Evolutionary conservation across 2,113 vertebrate species (phyloP), one percentile per base, ranked within the genome.

Genomic region (Melanostigma gelatinosum): DNA sequence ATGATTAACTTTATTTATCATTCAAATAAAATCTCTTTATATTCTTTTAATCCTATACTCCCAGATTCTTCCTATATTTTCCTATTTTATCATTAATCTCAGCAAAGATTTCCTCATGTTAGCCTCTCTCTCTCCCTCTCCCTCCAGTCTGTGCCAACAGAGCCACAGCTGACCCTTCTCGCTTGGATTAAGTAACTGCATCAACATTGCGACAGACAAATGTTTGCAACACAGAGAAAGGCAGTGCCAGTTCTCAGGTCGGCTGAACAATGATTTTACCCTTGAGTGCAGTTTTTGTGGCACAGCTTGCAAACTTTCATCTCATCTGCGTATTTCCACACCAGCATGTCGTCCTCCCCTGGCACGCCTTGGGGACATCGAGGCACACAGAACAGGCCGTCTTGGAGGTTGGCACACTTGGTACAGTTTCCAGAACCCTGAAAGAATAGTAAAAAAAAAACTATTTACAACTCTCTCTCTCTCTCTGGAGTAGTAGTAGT

Each of bases 231-330:
- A 54, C 66, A 62, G 72, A 58, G 16, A 46, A 57, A 38, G n/a
- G 3, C 1, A 29, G 64, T 42, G 70, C 66, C 64, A 58, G 55
- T 65, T 73, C 67, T 58, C 46, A 77, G 72, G 9, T 72, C 13
- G 1, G 38, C 10, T 2, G 36, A 55, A 71, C 72, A 69, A 38
- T 27, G 54, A 11, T 11, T 95, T 97, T 86, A 99, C 98, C 97
- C 97, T 0, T 95, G 95, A 71, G 97, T 96, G 82, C 98, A 99
- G 95, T 98, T 98, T 10, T 92, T 88, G 88, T 99, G 97, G 90
- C 98, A 99, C 4, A 96, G 95, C 88, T 95, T 97, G 85, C 98
- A 99, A 61, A 96, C 90, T 2, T 86, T 93, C 63, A 68, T 90
- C 15, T 88, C 65, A 0, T 99, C 97, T 0, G 96, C 91, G 0